Conservation (phyloP, 2,797 vertebrate species). For the Phyllotis vaccarum region DNA sequence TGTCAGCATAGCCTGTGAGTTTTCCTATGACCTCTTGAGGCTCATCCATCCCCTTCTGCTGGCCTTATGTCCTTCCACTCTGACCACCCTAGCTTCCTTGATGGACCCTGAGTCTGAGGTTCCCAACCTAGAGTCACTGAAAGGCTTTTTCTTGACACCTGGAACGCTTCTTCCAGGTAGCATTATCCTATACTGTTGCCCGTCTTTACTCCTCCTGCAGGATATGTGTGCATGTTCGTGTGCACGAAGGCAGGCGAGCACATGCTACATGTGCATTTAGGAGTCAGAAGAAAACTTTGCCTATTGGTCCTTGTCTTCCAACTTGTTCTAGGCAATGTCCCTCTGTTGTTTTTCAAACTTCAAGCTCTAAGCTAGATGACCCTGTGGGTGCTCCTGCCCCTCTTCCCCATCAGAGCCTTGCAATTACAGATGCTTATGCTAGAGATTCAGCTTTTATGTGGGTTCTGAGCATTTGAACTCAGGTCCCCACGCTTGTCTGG, state of each 20-base stretch:
- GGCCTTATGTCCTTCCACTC: neutral
- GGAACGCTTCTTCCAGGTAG: neutral
- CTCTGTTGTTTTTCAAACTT: neutral
- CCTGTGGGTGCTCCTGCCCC: neutral
- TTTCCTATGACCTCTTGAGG: neutral
- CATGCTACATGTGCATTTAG: neutral
- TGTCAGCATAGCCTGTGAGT: neutral
- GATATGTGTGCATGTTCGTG: too few relatives aligned
- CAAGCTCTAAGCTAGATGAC: neutral
- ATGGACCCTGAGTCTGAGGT: neutral
- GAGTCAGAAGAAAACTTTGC: neutral
- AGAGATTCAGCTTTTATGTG: neutral
- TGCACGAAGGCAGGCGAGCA: too few relatives aligned
- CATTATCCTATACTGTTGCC: too few relatives aligned
- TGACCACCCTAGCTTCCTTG: neutral
- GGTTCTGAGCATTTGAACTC: neutral
- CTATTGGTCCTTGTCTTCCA: neutral
- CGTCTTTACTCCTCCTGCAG: too few relatives aligned
- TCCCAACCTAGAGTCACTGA: neutral
- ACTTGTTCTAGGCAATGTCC: neutral
- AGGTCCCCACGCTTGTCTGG: neutral
- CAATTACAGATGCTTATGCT: neutral
- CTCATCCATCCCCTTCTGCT: neutral
- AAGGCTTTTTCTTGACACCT: neutral
- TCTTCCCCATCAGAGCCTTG: neutral